Evolutionary conservation across 2,797 vertebrate species (phyloP).

Genomic region (Poeciliopsis paucimaculata): DNA sequence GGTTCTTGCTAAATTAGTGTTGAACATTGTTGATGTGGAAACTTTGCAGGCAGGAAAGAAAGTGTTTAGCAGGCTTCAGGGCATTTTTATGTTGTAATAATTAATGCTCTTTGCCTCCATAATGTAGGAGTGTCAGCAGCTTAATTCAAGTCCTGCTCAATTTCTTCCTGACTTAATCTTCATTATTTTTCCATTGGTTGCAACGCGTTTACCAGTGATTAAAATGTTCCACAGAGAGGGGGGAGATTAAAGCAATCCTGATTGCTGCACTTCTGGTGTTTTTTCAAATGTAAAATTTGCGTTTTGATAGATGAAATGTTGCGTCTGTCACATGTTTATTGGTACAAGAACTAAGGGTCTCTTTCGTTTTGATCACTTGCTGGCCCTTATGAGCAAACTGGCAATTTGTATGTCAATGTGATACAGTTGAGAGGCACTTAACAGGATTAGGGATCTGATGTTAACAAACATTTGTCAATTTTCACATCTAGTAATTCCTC

Average conservation of each 20-base stretch:
- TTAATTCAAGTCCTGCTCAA: constrained; percentile 79
- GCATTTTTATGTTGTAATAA: constrained; percentile 77
- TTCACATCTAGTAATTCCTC: constrained; percentile 55
- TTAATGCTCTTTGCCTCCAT: constrained; percentile 73
- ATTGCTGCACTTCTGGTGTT: constrained; percentile 39
- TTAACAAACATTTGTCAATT: constrained; percentile 61
- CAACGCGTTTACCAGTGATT: constrained; percentile 79
- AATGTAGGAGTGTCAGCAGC: constrained; percentile 72
- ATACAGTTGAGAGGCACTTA: constrained; percentile 61
- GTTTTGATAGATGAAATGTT: constrained; percentile 55
- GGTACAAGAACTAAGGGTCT: constrained; percentile 51
- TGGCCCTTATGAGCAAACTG: constrained; percentile 62
- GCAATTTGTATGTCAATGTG: constrained; percentile 71
- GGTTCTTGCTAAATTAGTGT: constrained; percentile 57
- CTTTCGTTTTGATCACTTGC: constrained; percentile 69
- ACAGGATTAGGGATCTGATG: constrained; percentile 56
- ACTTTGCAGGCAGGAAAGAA: constrained; percentile 66
- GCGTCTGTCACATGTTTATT: constrained; percentile 46
- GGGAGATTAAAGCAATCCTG: constrained; percentile 35
- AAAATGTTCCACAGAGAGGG: constrained; percentile 67
- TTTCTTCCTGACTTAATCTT: constrained; percentile 78
- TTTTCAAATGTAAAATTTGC: constrained; percentile 45
- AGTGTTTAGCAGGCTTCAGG: constrained; percentile 73
- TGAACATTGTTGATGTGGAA: constrained; percentile 58
- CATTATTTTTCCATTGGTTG: constrained; percentile 76